phyloP scores from a whole-genome alignment of 2,888 invertebrate species.

The Geotrupes spiniger region DNA sequence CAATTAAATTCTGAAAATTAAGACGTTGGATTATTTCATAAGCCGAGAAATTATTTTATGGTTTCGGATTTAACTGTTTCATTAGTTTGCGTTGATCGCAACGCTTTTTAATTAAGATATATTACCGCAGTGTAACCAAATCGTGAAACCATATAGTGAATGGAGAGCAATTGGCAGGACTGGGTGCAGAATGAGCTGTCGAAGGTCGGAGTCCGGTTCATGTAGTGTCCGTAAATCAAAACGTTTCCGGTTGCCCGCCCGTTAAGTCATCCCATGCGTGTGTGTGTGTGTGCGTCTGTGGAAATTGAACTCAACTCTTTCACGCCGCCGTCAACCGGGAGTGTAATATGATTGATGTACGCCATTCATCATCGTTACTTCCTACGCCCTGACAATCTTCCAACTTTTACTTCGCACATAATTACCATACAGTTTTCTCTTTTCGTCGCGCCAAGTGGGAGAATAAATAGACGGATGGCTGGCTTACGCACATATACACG shows the following conservation, averaged over 20 bases:
- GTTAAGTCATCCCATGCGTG: slow-evolving; percentile 28
- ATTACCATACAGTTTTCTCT: slow-evolving; percentile 33
- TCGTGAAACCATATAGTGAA: no score
- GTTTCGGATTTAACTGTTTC: no score
- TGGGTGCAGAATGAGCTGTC: no score
- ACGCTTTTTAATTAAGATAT: no score
- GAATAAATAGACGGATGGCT: neutral
- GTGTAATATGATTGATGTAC: slow-evolving; percentile 50
- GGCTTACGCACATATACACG: slow-evolving; percentile 6
- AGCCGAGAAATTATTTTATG: no score
- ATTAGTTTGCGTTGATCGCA: no score
- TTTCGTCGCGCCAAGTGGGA: neutral
- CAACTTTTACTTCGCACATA: slow-evolving; percentile 46
- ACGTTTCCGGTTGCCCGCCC: slow-evolving; percentile 32
- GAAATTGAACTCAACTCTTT: slow-evolving; percentile 1
- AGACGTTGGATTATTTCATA: no score
- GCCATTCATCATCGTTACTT: slow-evolving; percentile 51
- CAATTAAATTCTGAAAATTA: no score
- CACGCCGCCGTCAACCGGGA: slow-evolving; percentile 32
- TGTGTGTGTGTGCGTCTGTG: neutral
- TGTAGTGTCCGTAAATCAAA: slow-evolving; percentile 34
- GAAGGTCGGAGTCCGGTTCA: slow-evolving; percentile 17
- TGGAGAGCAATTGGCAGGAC: no score
- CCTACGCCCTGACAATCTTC: slow-evolving; percentile 44
- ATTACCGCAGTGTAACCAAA: no score